phyloP scores from a whole-genome alignment of 2,888 invertebrate species.

The Nymphalis urticae region DNA sequence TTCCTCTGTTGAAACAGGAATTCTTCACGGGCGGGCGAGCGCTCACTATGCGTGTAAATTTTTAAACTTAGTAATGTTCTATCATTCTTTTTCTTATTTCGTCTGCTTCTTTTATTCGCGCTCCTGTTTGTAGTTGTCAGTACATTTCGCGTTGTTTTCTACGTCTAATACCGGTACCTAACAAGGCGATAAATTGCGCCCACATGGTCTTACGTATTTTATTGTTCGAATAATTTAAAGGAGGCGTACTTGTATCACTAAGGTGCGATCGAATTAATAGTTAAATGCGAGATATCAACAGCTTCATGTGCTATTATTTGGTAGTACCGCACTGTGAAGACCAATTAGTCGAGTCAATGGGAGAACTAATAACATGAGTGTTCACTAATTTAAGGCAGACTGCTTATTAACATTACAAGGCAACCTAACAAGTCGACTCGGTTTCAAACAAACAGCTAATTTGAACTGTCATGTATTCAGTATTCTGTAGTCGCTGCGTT shows the following conservation, averaged over 20 bases:
- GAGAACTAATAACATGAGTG: constrained; percentile 35
- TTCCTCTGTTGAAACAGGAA: constrained; percentile 48
- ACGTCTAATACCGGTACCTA: constrained; percentile 29
- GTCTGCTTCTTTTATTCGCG: constrained; percentile 54
- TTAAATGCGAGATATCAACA: constrained; percentile 23
- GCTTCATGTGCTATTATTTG: constrained; percentile 22
- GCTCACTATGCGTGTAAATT: constrained; percentile 73
- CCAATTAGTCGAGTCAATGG: constrained; percentile 37
- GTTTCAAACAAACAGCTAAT: constrained; percentile 55
- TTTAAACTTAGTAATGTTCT: constrained; percentile 63
- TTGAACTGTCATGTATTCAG: constrained; percentile 43
- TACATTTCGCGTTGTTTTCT: constrained; percentile 40
- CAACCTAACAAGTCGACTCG: constrained; percentile 52
- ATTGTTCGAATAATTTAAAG: not conserved
- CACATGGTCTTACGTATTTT: not conserved
- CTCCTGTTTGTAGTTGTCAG: constrained; percentile 54
- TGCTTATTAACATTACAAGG: constrained; percentile 62
- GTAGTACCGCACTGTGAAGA: constrained; percentile 16
- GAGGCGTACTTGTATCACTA: not conserved
- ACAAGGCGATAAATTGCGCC: constrained; percentile 36
- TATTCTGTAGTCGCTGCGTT: constrained; percentile 16
- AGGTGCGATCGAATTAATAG: constrained; percentile 12
- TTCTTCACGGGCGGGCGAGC: constrained; percentile 63
- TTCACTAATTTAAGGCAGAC: constrained; percentile 39
- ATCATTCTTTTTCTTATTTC: constrained; percentile 48